Conservation (phyloP, 2,113 vertebrate species). For the Anguilla japonica region DNA sequence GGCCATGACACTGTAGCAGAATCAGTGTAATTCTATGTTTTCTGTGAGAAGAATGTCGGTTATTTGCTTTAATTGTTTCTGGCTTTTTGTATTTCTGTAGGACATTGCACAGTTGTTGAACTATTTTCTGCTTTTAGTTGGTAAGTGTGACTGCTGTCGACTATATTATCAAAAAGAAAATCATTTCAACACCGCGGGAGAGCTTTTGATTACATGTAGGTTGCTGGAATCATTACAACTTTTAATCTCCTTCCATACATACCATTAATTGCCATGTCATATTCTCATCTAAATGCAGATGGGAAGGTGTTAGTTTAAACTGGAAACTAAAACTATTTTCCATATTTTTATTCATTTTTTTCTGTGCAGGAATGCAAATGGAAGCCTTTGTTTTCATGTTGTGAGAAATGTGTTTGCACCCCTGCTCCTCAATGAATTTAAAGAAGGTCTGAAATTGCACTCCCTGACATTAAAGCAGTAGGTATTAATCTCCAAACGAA, state of each 20-base stretch:
- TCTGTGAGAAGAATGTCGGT: conserved; percentile 59
- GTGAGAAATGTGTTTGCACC: conserved; percentile 49
- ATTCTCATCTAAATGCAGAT: conserved; percentile 76
- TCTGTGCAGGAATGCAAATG: conserved; percentile 44
- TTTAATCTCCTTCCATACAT: conserved; percentile 43
- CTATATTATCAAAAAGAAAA: conserved; percentile 48
- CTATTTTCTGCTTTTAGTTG: conserved; percentile 35
- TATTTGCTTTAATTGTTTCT: conserved; percentile 55
- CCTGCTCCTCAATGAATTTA: conserved; percentile 65
- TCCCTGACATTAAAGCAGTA: conserved; percentile 46
- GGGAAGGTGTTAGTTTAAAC: conserved; percentile 53
- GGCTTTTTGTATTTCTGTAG: conserved; percentile 52
- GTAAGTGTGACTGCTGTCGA: conserved; percentile 50
- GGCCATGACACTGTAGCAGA: too few species aligned
- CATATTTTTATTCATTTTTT: conserved; percentile 39
- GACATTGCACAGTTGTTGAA: conserved; percentile 25
- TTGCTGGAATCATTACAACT: conserved; percentile 20
- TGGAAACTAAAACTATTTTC: conserved; percentile 50
- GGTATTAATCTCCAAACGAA: conserved; percentile 53
- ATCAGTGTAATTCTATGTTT: not conserved
- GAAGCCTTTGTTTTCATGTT: conserved; percentile 47
- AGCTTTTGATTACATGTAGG: conserved; percentile 8
- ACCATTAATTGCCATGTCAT: conserved; percentile 59
- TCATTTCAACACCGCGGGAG: conserved; percentile 17
- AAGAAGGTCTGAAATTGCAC: conserved; percentile 58